A percentile compares a stretch with the other conserved stretches of the same genome.
Evolutionary conservation across 2,797 vertebrate species (phyloP).

Genomic region (Sebastes alutus): DNA sequence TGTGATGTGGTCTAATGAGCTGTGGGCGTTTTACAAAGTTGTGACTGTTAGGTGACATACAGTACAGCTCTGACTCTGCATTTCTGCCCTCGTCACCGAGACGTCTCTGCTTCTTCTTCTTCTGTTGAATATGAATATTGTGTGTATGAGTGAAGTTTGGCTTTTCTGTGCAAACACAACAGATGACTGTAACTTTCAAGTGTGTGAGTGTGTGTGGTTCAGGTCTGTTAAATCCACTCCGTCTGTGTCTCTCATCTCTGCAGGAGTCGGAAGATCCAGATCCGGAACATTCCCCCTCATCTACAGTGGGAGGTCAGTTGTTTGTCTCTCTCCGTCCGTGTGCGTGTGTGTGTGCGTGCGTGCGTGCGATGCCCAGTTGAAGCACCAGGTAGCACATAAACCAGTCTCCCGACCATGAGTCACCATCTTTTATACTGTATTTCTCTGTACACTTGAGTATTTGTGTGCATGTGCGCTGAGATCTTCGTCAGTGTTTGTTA

Average conservation of each 20-base stretch:
- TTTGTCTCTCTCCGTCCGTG: slow-evolving; percentile 41
- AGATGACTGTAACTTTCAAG: slow-evolving; percentile 35
- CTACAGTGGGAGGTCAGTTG: slow-evolving; percentile 96
- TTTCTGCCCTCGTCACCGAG: not conserved
- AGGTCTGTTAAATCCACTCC: slow-evolving; percentile 70
- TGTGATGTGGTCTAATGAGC: slow-evolving; percentile 1
- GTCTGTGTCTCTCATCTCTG: slow-evolving; percentile 76
- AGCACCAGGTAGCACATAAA: slow-evolving; percentile 65
- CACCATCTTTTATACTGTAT: slow-evolving; percentile 40
- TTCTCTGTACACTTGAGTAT: slow-evolving; percentile 3
- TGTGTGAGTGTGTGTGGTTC: slow-evolving; percentile 54
- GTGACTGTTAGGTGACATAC: not conserved
- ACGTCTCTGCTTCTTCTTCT: not conserved
- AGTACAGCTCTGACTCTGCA: slow-evolving; percentile 2
- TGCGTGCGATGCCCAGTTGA: slow-evolving; percentile 43
- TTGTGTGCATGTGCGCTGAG: slow-evolving; percentile 1
- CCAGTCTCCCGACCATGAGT: slow-evolving; percentile 58
- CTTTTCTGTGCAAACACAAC: slow-evolving; percentile 47
- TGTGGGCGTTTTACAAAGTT: slow-evolving; percentile 2
- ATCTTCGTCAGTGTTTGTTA: slow-evolving; percentile 14
- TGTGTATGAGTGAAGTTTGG: slow-evolving; percentile 2
- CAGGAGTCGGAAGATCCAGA: slow-evolving; percentile 98
- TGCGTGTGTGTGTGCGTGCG: slow-evolving; percentile 13
- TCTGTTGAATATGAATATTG: not conserved
- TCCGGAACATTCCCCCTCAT: slow-evolving; percentile 96